Conservation (phyloP, 2,113 vertebrate genomes). For the Protobothrops flavoviridis region DNA sequence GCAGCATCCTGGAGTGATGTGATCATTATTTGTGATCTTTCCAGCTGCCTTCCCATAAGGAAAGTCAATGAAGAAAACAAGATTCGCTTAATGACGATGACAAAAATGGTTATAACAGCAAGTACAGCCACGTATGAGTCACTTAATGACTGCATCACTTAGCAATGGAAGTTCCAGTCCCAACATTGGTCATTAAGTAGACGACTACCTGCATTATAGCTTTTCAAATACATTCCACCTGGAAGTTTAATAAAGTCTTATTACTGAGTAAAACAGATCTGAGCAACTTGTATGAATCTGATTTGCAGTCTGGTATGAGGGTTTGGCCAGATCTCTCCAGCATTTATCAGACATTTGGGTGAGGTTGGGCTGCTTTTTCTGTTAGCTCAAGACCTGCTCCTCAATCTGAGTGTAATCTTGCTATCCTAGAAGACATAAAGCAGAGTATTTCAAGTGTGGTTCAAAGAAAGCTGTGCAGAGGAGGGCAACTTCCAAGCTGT, state of each 20-base stretch:
- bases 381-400: not conserved
- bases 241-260: not conserved
- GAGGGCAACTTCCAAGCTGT: constrained; percentile 35
- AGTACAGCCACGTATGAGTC: not conserved
- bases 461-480: not conserved
- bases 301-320: not conserved
- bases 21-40: not conserved
- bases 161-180: not conserved
- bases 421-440: constrained; percentile 19
- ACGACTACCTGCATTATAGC: not conserved
- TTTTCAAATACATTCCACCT: not conserved
- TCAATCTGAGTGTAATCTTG: not conserved
- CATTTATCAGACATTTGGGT: not conserved
- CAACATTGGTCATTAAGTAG: not conserved
- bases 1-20: not conserved
- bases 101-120: not conserved
- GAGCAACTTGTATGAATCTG: not conserved
- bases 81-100: not conserved
- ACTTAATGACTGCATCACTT: not conserved
- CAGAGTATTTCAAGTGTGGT: not conserved
- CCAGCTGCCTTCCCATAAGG: not conserved
- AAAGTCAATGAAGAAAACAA: not conserved
- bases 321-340: not conserved
- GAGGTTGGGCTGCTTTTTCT: not conserved
- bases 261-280: not conserved